Percentiles rank a stretch among this genome's conserved stretches.
Conservation (phyloP, 2,888 invertebrate species). For the Listrodromus nycthemerus region DNA sequence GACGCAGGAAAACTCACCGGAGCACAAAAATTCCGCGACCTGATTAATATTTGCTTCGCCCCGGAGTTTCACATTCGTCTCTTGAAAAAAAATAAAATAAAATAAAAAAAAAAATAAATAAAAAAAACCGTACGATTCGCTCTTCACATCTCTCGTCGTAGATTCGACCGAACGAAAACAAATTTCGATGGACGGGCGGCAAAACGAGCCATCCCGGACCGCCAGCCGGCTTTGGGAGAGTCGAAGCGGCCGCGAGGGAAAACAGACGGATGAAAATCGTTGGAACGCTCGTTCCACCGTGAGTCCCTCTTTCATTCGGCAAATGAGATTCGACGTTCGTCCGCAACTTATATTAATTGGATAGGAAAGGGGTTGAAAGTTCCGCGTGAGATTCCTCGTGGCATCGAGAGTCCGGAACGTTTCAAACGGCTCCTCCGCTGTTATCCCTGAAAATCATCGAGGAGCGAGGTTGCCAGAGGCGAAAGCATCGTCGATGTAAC, state of each 20-base stretch:
- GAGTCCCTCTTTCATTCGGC: constrained; percentile 35
- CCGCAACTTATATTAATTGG: constrained; percentile 47
- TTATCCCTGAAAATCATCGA: constrained; percentile 42
- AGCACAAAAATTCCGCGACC: neutral
- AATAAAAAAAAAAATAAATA: too few relatives aligned
- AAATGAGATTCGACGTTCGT: constrained; percentile 51
- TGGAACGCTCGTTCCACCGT: constrained; percentile 1
- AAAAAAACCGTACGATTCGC: neutral
- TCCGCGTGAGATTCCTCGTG: constrained; percentile 31
- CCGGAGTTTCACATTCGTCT: neutral
- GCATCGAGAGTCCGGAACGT: constrained; percentile 30
- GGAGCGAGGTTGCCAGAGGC: neutral
- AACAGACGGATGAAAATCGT: too few relatives aligned
- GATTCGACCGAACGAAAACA: constrained; percentile 50
- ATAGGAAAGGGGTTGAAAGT: constrained; percentile 25
- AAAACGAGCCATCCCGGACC: neutral
- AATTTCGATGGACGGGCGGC: constrained; percentile 31
- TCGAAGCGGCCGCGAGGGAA: neutral
- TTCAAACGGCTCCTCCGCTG: constrained; percentile 37
- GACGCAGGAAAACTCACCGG: neutral
- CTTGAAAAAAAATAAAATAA: too few relatives aligned
- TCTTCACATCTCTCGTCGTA: neutral
- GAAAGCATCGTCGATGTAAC: constrained; percentile 21
- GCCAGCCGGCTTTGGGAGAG: neutral
- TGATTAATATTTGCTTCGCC: constrained; percentile 2